Conservation (phyloP, 2,113 vertebrate species). For the Aphelocoma coerulescens region DNA sequence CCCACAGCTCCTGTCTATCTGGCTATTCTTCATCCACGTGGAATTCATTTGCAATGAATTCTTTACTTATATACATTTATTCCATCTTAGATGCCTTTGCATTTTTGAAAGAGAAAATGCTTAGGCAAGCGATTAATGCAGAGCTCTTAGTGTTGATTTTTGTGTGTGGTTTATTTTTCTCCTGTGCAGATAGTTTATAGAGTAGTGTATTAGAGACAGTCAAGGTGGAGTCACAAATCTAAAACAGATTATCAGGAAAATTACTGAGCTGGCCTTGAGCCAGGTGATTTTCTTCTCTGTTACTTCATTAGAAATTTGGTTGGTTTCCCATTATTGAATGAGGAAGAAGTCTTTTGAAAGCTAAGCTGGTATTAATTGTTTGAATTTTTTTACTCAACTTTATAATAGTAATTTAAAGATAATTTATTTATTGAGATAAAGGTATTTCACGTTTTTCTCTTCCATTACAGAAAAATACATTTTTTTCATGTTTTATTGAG, state of each 20-base stretch:
- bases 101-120: neutral
- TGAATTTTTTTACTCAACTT: neutral
- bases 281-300: neutral
- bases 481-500: neutral
- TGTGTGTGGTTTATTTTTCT: neutral
- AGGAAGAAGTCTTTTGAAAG: neutral
- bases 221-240: neutral
- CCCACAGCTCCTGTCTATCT: neutral
- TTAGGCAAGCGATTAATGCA: neutral
- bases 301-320: constrained; percentile 22
- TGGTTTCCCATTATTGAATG: neutral
- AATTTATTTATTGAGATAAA: neutral
- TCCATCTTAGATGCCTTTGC: neutral
- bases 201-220: neutral
- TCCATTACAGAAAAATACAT: neutral
- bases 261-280: constrained; percentile 11
- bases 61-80: neutral
- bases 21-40: neutral
- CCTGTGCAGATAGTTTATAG: neutral
- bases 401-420: neutral
- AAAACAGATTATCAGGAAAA: constrained; percentile 33
- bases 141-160: neutral
- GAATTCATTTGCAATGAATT: neutral
- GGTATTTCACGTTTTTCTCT: neutral
- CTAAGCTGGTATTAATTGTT: neutral